Evolutionary conservation across 2,888 invertebrate genomes (phyloP).

Genomic region (Hypselothyrea guttata): DNA sequence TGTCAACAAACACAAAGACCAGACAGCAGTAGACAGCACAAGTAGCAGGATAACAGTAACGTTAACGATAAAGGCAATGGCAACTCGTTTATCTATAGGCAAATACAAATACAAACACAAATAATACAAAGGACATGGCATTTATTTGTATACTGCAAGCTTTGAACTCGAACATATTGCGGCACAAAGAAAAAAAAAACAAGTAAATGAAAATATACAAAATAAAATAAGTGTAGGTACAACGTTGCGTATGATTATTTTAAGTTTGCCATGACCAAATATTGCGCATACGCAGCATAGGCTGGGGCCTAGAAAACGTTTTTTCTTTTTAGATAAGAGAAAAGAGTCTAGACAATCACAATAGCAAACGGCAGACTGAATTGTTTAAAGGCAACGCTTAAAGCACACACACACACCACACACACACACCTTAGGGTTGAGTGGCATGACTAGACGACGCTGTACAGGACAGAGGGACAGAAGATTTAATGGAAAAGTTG

Average conservation of each 20-base stretch:
- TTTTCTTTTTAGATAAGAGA: slow-evolving; percentile 31
- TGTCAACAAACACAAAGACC: slow-evolving; percentile 72
- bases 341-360: slow-evolving; percentile 72
- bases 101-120: slow-evolving; percentile 31
- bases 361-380: slow-evolving; percentile 44
- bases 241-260: slow-evolving; percentile 74
- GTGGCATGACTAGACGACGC: slow-evolving; percentile 15
- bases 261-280: slow-evolving; percentile 59
- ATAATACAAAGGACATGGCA: slow-evolving; percentile 30
- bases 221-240: slow-evolving; percentile 11
- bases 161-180: slow-evolving; percentile 32
- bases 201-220: not conserved
- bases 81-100: slow-evolving; percentile 63
- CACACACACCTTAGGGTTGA: not conserved
- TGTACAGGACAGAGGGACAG: slow-evolving; percentile 37
- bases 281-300: slow-evolving; percentile 59
- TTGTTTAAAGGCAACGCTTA: slow-evolving; percentile 33
- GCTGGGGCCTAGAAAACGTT: slow-evolving; percentile 22
- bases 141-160: slow-evolving; percentile 26
- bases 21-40: slow-evolving; percentile 23
- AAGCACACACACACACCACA: not conserved
- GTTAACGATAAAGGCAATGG: no score
- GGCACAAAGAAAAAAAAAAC: not conserved
- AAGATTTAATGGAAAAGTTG: slow-evolving; percentile 76
- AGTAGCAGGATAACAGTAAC: slow-evolving; percentile 22